These are phyloP conservation scores for Drosophila koepferae DNA, from an alignment of 2,888 invertebrate species.

Conservation along the genomic window DNA sequence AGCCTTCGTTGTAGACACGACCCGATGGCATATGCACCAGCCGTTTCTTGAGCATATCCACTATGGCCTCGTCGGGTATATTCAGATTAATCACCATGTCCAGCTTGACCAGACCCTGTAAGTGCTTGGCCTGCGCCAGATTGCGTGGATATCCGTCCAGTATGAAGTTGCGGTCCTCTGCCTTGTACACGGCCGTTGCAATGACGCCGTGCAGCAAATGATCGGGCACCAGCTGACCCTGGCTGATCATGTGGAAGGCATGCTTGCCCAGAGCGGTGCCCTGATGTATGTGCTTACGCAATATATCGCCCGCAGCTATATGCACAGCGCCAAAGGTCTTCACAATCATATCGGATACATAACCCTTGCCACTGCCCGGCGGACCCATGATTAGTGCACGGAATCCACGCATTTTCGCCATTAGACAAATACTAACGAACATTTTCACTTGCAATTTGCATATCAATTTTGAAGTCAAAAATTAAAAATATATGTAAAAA, in stretches of 20 bases:
- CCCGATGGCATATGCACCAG: conserved; percentile 45
- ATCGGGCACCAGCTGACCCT: conserved; percentile 46
- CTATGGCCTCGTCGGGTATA: conserved; percentile 26
- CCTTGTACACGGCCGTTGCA: conserved; percentile 8
- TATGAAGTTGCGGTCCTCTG: conserved; percentile 15
- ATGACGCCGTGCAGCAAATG: conserved; percentile 34
- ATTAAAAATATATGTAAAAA: neutral
- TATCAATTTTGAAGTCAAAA: neutral
- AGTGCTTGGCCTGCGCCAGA: conserved; percentile 26
- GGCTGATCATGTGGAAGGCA: conserved; percentile 3
- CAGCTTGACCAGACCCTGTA: conserved; percentile 13
- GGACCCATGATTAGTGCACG: conserved; percentile 52
- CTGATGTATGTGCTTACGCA: conserved; percentile 34
- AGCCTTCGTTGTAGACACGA: conserved; percentile 41
- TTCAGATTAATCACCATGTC: conserved; percentile 35
- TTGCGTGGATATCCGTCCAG: conserved; percentile 58
- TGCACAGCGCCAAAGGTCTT: conserved; percentile 35
- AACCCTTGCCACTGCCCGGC: conserved; percentile 53
- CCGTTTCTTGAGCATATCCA: conserved; percentile 26
- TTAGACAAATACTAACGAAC: neutral
- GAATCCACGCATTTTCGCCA: conserved; percentile 35
- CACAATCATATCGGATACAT: conserved; percentile 31
- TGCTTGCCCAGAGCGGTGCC: conserved; percentile 36
- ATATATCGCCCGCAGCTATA: conserved; percentile 49
- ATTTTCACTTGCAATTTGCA: neutral